Percentiles rank a stretch among this genome's conserved stretches.
Evolutionary conservation across 2,888 invertebrate genomes (phyloP).

Genomic region (Sinhomidia bicolor): DNA sequence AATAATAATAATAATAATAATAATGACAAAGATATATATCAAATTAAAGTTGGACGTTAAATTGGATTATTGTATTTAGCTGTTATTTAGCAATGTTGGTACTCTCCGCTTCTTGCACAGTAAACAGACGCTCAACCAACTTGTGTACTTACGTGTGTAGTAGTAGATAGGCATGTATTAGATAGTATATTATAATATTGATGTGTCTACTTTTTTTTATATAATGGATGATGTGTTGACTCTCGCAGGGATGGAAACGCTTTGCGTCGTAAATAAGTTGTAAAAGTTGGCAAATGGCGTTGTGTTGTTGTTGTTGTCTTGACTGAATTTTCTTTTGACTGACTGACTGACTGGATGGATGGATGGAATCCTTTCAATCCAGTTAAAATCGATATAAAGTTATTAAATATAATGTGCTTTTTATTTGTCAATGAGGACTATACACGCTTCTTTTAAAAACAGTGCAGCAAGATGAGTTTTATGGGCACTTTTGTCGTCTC

Average conservation of each 20-base stretch:
- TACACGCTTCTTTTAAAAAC: not conserved
- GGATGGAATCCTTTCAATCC: not conserved
- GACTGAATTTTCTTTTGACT: not conserved
- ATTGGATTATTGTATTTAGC: not conserved
- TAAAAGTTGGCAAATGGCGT: constrained; percentile 38
- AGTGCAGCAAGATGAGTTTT: constrained; percentile 11
- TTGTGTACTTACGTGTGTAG: too few species aligned
- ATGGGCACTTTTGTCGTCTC: not conserved
- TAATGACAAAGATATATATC: too few species aligned
- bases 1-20: too few species aligned
- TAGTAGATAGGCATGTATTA: too few species aligned
- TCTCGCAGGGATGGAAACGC: not conserved
- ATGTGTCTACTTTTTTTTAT: too few species aligned
- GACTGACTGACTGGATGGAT: not conserved
- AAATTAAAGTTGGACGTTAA: not conserved
- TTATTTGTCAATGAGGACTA: constrained; percentile 24
- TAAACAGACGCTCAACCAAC: too few species aligned
- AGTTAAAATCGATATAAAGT: constrained; percentile 17
- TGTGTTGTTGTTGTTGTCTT: not conserved
- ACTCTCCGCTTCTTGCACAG: too few species aligned
- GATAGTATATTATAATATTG: too few species aligned
- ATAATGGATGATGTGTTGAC: constrained; percentile 1
- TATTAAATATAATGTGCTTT: constrained; percentile 40
- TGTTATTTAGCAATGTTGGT: not conserved
- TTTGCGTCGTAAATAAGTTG: constrained; percentile 33